A percentile compares a stretch with the other conserved stretches of the same genome.
phyloP scores from a whole-genome alignment of 2,888 invertebrate species.

The Trachelus troglodyta region DNA sequence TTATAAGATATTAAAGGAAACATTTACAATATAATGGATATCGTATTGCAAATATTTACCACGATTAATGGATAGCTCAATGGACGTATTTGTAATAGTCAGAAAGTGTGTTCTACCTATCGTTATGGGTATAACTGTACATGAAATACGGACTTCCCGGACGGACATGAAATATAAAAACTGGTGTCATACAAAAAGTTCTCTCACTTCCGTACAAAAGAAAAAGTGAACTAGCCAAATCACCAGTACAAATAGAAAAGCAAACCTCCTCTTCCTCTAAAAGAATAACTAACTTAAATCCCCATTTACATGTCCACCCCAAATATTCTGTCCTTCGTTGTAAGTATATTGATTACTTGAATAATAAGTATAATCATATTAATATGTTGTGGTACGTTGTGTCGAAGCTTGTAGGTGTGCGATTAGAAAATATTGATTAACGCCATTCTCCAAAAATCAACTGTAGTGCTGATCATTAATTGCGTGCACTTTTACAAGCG shows the following conservation, averaged over 20 bases:
- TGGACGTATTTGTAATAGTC: background rate
- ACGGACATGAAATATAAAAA: slow-evolving; percentile 3
- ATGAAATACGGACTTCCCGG: background rate
- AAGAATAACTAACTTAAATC: background rate
- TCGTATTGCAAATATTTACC: background rate
- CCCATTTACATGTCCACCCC: slow-evolving; percentile 1
- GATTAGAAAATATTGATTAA: background rate
- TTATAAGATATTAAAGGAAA: background rate
- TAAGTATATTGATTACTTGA: slow-evolving; percentile 8
- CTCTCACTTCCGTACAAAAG: background rate
- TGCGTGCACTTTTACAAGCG: background rate
- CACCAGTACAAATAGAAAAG: background rate
- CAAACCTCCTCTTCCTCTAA: background rate
- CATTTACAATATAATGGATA: background rate
- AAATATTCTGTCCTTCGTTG: background rate
- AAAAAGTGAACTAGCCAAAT: background rate
- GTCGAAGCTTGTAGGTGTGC: background rate
- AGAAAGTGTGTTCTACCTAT: background rate
- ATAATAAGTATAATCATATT: slow-evolving; percentile 6
- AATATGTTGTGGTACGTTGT: slow-evolving; percentile 3
- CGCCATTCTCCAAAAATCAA: background rate
- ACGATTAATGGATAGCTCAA: background rate
- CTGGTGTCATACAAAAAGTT: background rate
- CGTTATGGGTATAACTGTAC: slow-evolving; percentile 5
- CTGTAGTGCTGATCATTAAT: background rate